A percentile compares a stretch with the other conserved stretches of the same genome.
Conservation (phyloP, 1,140 invertebrate species). For the Drosophila azteca region DNA sequence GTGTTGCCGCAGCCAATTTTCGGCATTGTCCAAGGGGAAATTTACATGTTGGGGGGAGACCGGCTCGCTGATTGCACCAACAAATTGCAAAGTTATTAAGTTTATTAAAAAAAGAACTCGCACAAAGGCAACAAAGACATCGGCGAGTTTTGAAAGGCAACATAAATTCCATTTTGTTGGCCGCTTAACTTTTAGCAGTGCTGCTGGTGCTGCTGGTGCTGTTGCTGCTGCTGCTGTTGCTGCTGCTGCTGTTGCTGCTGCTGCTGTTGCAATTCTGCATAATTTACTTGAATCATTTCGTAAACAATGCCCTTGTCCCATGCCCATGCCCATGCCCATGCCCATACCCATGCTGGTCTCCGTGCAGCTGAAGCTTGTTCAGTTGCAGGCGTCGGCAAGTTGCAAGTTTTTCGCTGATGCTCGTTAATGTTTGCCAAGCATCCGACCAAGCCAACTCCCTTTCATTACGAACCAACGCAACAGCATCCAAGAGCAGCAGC, state of each 20-base stretch:
- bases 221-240: constrained; percentile 32
- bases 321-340: no score
- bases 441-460: constrained; percentile 28
- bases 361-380: constrained; percentile 33
- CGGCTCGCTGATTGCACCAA: constrained; percentile 69
- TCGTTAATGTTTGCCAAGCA: constrained; percentile 75
- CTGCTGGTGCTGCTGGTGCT: constrained; percentile 27
- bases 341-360: not conserved
- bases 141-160: constrained; percentile 37
- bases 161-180: constrained; percentile 70
- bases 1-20: constrained; percentile 46
- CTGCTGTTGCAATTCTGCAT: constrained; percentile 64
- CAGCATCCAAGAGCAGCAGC: constrained; percentile 26
- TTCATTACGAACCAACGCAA: constrained; percentile 62
- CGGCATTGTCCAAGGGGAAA: constrained; percentile 32
- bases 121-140: constrained; percentile 49
- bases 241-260: constrained; percentile 20
- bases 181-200: constrained; percentile 70
- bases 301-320: constrained; percentile 62
- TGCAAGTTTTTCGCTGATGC: constrained; percentile 77
- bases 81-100: constrained; percentile 81
- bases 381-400: constrained; percentile 43
- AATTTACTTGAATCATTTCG: constrained; percentile 75
- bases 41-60: constrained; percentile 45
- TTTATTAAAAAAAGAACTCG: constrained; percentile 73